Conservation (phyloP, 2,888 invertebrate genomes). For the Lumbricus terrestris region DNA sequence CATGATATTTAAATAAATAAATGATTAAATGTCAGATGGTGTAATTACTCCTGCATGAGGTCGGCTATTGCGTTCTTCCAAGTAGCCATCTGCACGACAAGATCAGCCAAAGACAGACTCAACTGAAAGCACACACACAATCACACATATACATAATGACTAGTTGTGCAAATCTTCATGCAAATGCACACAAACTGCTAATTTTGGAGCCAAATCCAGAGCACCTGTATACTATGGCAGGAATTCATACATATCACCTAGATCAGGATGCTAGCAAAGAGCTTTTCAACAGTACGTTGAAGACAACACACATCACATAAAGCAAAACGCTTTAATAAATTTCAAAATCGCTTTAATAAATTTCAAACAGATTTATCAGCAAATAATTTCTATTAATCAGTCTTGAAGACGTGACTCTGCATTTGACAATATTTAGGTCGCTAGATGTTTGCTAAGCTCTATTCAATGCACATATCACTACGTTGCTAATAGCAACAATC, state of each 20-base stretch:
- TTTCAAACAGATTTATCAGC: not conserved
- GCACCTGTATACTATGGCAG: not conserved
- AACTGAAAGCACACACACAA: slow-evolving; percentile 62
- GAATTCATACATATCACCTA: not conserved
- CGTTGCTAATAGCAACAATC: no score
- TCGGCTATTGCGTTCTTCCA: slow-evolving; percentile 88
- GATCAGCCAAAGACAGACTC: slow-evolving; percentile 86
- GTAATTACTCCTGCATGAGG: slow-evolving; percentile 72
- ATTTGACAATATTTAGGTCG: no score
- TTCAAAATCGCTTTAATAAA: no score
- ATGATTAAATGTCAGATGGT: slow-evolving; percentile 49
- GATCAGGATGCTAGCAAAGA: not conserved
- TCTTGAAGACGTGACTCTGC: no score
- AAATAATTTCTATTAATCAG: no score
- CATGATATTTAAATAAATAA: not conserved
- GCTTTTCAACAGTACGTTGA: not conserved
- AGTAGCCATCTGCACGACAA: slow-evolving; percentile 86
- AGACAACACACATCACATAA: not conserved
- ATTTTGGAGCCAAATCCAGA: not conserved
- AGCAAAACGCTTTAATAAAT: not conserved
- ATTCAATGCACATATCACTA: no score
- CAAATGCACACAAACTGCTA: not conserved
- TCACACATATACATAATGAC: not conserved
- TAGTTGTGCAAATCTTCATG: no score
- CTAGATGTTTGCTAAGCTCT: no score